Conservation (phyloP, 2,888 invertebrate species). For the Chrysotoxum bicinctum region DNA sequence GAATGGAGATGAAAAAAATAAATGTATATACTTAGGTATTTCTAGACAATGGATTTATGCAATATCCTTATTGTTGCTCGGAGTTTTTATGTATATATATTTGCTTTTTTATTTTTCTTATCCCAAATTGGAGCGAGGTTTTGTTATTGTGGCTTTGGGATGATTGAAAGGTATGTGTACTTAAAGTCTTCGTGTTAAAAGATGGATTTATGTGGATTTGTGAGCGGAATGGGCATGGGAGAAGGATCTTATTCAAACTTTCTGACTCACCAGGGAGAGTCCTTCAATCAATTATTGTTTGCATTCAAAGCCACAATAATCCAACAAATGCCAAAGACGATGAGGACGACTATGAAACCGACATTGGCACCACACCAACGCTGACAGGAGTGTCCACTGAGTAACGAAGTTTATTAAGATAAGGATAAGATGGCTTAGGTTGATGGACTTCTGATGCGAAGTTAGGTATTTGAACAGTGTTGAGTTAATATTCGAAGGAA, state of each 20-base stretch:
- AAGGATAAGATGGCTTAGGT: background rate
- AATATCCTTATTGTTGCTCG: background rate
- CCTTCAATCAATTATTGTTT: conserved; percentile 26
- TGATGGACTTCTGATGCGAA: background rate
- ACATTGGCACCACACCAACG: background rate
- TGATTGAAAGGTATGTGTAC: conserved; percentile 19
- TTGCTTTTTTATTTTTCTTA: background rate
- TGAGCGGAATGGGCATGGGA: background rate
- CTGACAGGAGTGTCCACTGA: conserved; percentile 9
- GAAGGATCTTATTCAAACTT: background rate
- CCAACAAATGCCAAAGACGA: background rate
- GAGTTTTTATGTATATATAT: background rate
- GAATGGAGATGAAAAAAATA: conserved; percentile 2
- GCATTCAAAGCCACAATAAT: conserved; percentile 16
- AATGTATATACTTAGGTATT: background rate
- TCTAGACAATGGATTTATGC: conserved; percentile 8
- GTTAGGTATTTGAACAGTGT: background rate
- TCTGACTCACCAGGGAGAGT: background rate
- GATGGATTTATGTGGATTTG: conserved; percentile 29
- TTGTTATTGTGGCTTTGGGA: background rate
- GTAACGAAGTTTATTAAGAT: conserved; percentile 3
- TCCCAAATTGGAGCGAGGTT: conserved; percentile 12
- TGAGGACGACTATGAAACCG: background rate
- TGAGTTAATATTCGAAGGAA: background rate
- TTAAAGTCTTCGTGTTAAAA: conserved; percentile 9